Percentiles rank a stretch among this genome's conserved stretches.
Evolutionary conservation across 2,797 vertebrate species (phyloP).

Genomic region (Gallinago solitaria): DNA sequence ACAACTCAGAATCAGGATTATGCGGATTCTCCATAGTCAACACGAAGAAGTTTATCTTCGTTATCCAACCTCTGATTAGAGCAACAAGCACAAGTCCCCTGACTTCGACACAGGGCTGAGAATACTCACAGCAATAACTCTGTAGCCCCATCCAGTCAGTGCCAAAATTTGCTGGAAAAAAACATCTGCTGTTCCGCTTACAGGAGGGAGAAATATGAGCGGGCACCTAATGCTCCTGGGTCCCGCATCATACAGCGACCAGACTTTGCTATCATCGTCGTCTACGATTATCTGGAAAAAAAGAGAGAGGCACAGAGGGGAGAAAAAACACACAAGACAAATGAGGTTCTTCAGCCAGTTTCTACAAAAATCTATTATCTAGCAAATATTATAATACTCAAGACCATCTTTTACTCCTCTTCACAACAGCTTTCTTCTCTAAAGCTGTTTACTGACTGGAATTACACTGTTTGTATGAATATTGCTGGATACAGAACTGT

Average conservation of each 20-base stretch:
- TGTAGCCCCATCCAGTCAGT: constrained; percentile 95
- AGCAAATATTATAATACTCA: neutral
- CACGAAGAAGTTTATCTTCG: neutral
- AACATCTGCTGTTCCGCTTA: constrained; percentile 96
- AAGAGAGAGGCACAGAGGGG: neutral
- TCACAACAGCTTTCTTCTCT: neutral
- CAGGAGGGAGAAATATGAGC: constrained; percentile 94
- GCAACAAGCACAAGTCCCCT: neutral
- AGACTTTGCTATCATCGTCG: constrained; percentile 98
- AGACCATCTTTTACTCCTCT: neutral
- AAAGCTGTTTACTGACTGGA: neutral
- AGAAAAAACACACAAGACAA: neutral
- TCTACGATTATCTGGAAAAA: constrained; percentile 93
- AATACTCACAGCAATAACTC: constrained; percentile 93
- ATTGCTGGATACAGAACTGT: neutral
- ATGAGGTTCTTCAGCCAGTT: neutral
- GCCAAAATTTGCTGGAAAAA: constrained; percentile 97
- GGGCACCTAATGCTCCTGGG: constrained; percentile 94
- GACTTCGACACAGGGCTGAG: neutral
- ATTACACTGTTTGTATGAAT: neutral
- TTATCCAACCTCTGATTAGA: neutral
- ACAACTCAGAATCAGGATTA: neutral
- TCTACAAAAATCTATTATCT: neutral
- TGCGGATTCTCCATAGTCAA: neutral
- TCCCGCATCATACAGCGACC: constrained; percentile 96